Conservation (phyloP, 2,888 invertebrate genomes). For the Nomada lathburiana region DNA sequence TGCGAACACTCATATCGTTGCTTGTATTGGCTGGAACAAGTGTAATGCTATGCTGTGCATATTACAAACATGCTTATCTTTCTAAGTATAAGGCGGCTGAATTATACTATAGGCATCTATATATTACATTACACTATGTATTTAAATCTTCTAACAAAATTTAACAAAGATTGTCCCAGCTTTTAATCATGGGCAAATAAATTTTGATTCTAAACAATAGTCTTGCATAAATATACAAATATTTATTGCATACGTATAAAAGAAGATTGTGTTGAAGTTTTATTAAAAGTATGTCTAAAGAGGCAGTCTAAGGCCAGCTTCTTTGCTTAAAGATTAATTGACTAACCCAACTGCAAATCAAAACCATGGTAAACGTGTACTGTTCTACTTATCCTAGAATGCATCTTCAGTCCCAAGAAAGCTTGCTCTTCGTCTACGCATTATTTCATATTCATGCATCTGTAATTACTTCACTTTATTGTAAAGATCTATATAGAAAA, state of each 20-base stretch:
- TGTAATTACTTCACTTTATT: conserved; percentile 8
- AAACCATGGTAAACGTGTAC: conserved; percentile 33
- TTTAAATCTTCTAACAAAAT: conserved; percentile 38
- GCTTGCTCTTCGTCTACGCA: conserved; percentile 20
- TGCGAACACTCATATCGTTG: conserved; percentile 53
- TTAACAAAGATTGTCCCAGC: conserved; percentile 15
- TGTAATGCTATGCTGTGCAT: conserved; percentile 55
- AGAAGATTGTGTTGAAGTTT: not conserved
- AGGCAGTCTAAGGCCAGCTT: conserved; percentile 34
- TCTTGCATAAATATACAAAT: conserved; percentile 1
- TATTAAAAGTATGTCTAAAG: conserved; percentile 29
- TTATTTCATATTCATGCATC: conserved; percentile 27
- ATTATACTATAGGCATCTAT: conserved; percentile 62
- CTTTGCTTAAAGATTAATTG: conserved; percentile 55
- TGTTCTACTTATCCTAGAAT: conserved; percentile 33
- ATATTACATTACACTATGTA: conserved; percentile 39
- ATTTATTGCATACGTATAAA: conserved; percentile 17
- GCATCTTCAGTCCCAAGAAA: conserved; percentile 19
- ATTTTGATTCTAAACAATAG: conserved; percentile 15
- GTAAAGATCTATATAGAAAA: conserved; percentile 36
- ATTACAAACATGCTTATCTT: conserved; percentile 69
- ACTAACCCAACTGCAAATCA: conserved; percentile 48
- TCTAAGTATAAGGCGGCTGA: conserved; percentile 67
- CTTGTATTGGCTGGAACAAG: conserved; percentile 55
- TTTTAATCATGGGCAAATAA: conserved; percentile 20